Base-by-base conservation (phyloP, 2,113 vertebrate species). In the Phasianus colchicus region DNA sequence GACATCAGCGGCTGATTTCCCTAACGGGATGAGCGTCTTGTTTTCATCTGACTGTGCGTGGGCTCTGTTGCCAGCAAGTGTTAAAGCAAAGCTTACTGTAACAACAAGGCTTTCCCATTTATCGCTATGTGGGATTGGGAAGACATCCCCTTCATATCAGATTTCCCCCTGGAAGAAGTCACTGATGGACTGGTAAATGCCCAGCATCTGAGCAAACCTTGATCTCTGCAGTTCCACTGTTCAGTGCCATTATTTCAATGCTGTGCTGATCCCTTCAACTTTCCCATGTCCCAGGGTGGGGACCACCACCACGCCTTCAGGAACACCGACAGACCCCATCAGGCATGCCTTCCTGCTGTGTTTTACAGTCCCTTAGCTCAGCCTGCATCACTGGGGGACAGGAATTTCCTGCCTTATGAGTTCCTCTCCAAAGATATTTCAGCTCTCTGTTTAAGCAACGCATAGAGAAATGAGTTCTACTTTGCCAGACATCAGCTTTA, bases 231-330 rank as follows among this genome's bases (percentile, higher is more conserved):
- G 18, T 20, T 29, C 61, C 21, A 27, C 18, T 22, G n/a, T 27
- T 66, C 30, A 27, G 9, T 15, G 63, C 7, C 63, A 29, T 54
- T 16, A 29, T 17, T 21, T 38, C 25, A 38, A 7, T 9, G 12
- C 47, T n/a, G 22, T 24, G 9, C 21, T 21, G 22, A 55, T 25
- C 27, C 63, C 61, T 66, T 55, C 43, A 9, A 54, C n/a, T 15
- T 57, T n/a, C 42, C n/a, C 11, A 1, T 2, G 6, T 40, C 71
- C 38, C 15, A 4, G 3, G 2, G 21, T n/a, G 5, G 30, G n/a
- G 10, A 24, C 19, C 22, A 13, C 13, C 36, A 6, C 38, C 50
- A 40, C 11, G 16, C 19, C 38, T 69, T 20, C 54, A 73, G 4
- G 45, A 36, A 66, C 42, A 61, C 64, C 20, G 8, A 4, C 20